Base-by-base conservation (phyloP, 1,140 invertebrate genomes). In the Bombus superbus region DNA sequence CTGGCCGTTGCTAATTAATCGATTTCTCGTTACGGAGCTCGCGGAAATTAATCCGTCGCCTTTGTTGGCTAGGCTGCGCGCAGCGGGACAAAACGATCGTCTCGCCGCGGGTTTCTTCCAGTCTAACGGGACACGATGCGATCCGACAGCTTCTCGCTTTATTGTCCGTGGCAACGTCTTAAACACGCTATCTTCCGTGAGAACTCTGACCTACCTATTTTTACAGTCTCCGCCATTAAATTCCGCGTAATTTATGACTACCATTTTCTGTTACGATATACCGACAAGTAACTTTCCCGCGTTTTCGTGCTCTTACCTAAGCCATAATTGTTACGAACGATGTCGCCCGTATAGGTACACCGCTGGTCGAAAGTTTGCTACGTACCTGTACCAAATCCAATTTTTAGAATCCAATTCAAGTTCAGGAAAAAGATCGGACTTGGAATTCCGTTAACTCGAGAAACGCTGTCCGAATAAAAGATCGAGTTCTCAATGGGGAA, bases 1-100 rank as follows among this genome's bases (percentile, higher is more conserved):
- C 42, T 66, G 35, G 4, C 28, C 47, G 44, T 59, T 71, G 69
- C 81, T 40, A 77, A 86, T 86, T 86, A 86, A 86, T 86, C 40
- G 66, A 81, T 32, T 35, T 42, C 73, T 83, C 72, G 47, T 82
- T 44, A 59, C n/a, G 47, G 4, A 66, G n/a, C 84, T 47, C 28
- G n/a, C 15, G 44, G 40, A 77, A 71, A 76, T 82, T 82, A 82
- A 76, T 59, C 40, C 62, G 44, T 10, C 4, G 42, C 59, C 38
- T 68, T 74, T 42, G 53, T 73, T 57, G 8, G 18, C 5, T 47
- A 3, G 18, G 47, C 47, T 53, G 18, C 18, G 15, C 22, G 22
- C 77, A 40, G 47, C 53, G 10, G 9, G 44, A 59, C 64, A n/a
- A 47, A 53, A 42, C n/a, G 42, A 68, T 83, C 69, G 44, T 47